Conservation (phyloP, 1,140 invertebrate genomes). For the Phenacoccus solenopsis region DNA sequence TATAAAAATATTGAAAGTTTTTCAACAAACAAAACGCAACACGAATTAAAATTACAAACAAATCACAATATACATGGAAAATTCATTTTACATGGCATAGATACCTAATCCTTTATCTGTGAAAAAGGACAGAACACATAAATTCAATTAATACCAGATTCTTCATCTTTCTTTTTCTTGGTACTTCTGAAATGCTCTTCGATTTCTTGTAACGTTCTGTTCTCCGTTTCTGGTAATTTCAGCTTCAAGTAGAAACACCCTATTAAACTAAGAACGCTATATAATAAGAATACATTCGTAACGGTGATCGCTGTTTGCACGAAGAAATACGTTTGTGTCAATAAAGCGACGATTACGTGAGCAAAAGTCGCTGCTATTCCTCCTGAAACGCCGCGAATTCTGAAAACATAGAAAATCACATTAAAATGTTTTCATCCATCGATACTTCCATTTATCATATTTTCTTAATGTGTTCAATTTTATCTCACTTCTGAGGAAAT, state of each 20-base stretch:
- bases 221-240: slow-evolving; percentile 28
- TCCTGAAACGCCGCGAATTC: background rate
- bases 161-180: background rate
- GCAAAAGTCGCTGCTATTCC: slow-evolving; percentile 19
- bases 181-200: slow-evolving; percentile 27
- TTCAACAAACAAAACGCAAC: too few species aligned
- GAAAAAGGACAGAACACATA: too few species aligned
- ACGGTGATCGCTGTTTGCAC: slow-evolving; percentile 18
- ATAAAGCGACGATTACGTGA: slow-evolving; percentile 21
- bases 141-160: background rate
- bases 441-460: too few species aligned
- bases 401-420: background rate
- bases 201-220: slow-evolving; percentile 26
- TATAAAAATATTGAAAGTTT: too few species aligned
- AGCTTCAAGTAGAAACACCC: slow-evolving; percentile 26
- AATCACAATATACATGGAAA: too few species aligned
- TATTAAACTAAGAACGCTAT: slow-evolving; percentile 4
- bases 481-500: slow-evolving; percentile 25
- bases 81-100: too few species aligned
- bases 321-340: slow-evolving; percentile 22
- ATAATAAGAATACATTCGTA: slow-evolving; percentile 23
- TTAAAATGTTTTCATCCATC: background rate
- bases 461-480: background rate
- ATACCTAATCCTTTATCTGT: too few species aligned
- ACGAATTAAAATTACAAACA: too few species aligned